Evolutionary conservation across 2,113 vertebrate genomes (phyloP), one percentile per base, ranked within the genome.

Genomic region (Ancistrus triradiatus): DNA sequence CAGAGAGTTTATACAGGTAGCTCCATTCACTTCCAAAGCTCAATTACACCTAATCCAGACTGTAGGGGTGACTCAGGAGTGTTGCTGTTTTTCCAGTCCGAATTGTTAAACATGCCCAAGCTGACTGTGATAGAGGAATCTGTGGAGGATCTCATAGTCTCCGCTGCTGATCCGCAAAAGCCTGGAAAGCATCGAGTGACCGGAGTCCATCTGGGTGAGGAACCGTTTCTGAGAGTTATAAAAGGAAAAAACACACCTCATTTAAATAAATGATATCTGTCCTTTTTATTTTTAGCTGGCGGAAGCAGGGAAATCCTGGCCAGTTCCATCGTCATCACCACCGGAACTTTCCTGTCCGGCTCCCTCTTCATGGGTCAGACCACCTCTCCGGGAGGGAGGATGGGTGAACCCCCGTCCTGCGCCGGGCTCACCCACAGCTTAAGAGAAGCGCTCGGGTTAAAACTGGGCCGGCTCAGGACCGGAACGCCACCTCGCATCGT

Each of bases 311-410:
- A 53, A 0, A 71, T 97, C 4, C 44, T 7, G 5, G 89, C 91
- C 7, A 70, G 78, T 19, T 91, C 91, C 0, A 86, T 98, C 60
- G 18, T 97, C 75, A 82, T 98, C n/a, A 97, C 95, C 27, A 94
- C 95, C 0, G 95, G 95, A 2, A 98, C 95, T 0, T 98, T 98
- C 77, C 80, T 98, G 50, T 91, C 94, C 35, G 95, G 94, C 1
- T 49, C 84, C 71, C 68, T 97, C 58, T 78, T 93, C 40, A 71
- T 97, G 2, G 95, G 95, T 3, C 76, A 88, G 49, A 90, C 87
- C 69, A 77, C 0, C 0, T 81, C 85, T 9, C 91, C 95, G 0
- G 95, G 94, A 0, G 95, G 95, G 15, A 89, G 95, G 2, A 87
- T 97, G 2, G 95, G 95, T 44, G 94, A 97, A 27, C 86, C 88